Evolutionary conservation across 2,888 invertebrate genomes (phyloP).

Genomic region (Hedychridium roseum): DNA sequence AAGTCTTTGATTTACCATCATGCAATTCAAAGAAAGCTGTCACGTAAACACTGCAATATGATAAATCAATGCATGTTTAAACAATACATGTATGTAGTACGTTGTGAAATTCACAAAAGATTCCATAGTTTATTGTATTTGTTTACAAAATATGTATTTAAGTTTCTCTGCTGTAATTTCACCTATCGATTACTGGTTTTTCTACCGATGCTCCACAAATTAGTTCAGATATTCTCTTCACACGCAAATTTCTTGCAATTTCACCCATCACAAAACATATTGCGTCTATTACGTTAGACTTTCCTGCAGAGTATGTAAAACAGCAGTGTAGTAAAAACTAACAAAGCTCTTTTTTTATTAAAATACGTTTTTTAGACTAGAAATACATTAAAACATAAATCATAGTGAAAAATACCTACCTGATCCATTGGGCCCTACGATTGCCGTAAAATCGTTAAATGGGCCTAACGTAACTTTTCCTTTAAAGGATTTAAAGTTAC

Average conservation of each 20-base stretch:
- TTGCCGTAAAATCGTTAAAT: slow-evolving; percentile 90
- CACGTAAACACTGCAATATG: slow-evolving; percentile 77
- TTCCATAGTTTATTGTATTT: not conserved
- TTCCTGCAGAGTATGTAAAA: no score
- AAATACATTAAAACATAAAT: not conserved
- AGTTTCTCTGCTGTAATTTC: slow-evolving; percentile 16
- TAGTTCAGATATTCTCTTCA: slow-evolving; percentile 88
- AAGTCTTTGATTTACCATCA: slow-evolving; percentile 77
- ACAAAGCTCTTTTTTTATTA: not conserved
- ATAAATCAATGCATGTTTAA: not conserved
- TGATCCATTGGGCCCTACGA: slow-evolving; percentile 98
- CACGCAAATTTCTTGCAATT: slow-evolving; percentile 87
- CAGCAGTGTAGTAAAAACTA: slow-evolving; percentile 10
- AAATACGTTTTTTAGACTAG: not conserved
- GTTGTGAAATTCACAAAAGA: not conserved
- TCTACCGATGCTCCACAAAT: slow-evolving; percentile 95
- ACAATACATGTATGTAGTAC: not conserved
- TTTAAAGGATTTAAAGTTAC: slow-evolving; percentile 97
- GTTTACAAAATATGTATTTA: not conserved
- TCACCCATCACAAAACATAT: slow-evolving; percentile 99
- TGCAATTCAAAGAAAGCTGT: slow-evolving; percentile 86
- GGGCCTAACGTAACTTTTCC: slow-evolving; percentile 90
- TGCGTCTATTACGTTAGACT: slow-evolving; percentile 99
- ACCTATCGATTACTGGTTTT: slow-evolving; percentile 83
- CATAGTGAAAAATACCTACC: slow-evolving; percentile 68